Percentiles rank a stretch among this genome's conserved stretches.
Evolutionary conservation across 2,888 invertebrate genomes (phyloP).

Genomic region (Tenthredo mesomela): DNA sequence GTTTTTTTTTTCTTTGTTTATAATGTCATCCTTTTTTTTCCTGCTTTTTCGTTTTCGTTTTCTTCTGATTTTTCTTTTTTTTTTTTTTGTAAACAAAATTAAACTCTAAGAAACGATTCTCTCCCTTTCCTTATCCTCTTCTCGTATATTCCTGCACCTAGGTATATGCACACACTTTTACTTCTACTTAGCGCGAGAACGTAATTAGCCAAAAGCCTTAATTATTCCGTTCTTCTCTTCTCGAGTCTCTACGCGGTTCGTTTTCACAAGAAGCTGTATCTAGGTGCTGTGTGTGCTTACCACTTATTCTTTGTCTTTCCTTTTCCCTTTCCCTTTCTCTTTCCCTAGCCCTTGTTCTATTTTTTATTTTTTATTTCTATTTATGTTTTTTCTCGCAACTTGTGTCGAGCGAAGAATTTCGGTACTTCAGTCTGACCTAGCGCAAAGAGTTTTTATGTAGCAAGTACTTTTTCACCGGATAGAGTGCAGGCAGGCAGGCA

Average conservation of each 20-base stretch:
- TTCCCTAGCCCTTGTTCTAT: background rate
- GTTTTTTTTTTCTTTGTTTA: background rate
- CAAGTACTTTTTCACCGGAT: background rate
- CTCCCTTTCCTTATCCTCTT: background rate
- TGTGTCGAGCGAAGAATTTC: background rate
- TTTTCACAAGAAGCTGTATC: background rate
- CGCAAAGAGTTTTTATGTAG: background rate
- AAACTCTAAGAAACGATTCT: constrained; percentile 25
- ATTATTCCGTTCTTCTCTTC: constrained; percentile 19
- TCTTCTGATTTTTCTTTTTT: background rate
- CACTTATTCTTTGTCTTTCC: background rate
- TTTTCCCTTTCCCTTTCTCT: background rate
- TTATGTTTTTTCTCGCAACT: background rate
- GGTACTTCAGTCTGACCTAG: background rate
- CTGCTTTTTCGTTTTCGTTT: too few species aligned
- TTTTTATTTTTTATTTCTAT: background rate
- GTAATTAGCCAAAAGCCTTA: constrained; percentile 25
- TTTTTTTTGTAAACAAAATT: background rate
- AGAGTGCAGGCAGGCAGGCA: background rate
- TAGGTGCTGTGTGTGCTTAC: background rate
- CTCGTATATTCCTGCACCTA: background rate
- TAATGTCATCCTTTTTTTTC: background rate
- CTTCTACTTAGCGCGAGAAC: constrained; percentile 3
- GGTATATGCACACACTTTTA: too few species aligned
- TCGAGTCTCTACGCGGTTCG: constrained; percentile 7